Evolutionary conservation across 2,888 invertebrate genomes (phyloP), one percentile per base, ranked within the genome.

Genomic region (Seira ritae): DNA sequence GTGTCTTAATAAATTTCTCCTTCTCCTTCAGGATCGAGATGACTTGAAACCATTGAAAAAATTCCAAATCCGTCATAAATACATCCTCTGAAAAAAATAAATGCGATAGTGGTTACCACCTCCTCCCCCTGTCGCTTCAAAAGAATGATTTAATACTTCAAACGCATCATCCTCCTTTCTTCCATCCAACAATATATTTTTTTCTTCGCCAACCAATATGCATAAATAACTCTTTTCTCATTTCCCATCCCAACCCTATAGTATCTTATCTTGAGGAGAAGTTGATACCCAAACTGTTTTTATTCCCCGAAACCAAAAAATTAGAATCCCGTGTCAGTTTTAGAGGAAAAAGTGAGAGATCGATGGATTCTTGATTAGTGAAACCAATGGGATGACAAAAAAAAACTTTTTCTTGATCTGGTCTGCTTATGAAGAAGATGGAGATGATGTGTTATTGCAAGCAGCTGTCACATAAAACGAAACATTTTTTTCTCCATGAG

Each of bases 21-120:
- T 31, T 31, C 31, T 83, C 78, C 74, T 72, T 20, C 19, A 65
- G 55, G 69, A 70, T 62, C 55, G 66, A 81, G 81, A 81, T 81
- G 81, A 81, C 75, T 81, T 74, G 60, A 73, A 83, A 74, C 62
- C 70, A 82, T 24, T 50, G 71, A 31, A 80, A 75, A 77, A 82
- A 83, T 74, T 83, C 83, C 83, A 83, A 83, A 83, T 83, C 78
- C 78, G 83, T 83, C 83, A 83, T 83, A 83, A 83, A 83, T 83
- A 83, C 78, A 77, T 83, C 83, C 78, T 60, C 31, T 31, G 31
- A 31, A 31, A 31, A n/a, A 31, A 31, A 31, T 31, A 31, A 31
- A 31, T 31, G 31, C 31, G 31, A 31, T 79, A 68, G 55, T 70
- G 74, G 83, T 83, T 78, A 74, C 83, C 83, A 83, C 78, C 83